phyloP scores from a whole-genome alignment of 2,113 vertebrate genomes.

The Gallinago media region DNA sequence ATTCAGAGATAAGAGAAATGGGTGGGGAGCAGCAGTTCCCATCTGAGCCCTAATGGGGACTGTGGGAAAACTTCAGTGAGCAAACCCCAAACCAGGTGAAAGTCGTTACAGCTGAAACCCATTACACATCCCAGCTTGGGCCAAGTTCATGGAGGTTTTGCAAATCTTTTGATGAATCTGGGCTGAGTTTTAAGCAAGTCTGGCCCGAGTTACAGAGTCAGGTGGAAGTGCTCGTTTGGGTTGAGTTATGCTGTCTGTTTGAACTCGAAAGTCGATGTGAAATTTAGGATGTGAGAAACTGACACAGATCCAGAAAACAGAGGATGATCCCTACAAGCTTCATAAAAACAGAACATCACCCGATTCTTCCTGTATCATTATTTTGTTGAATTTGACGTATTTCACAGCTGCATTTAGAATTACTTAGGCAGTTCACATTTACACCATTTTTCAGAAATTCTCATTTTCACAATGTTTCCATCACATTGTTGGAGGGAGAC shows the following conservation, averaged over 20 bases:
- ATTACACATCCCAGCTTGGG: not conserved
- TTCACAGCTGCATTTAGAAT: not conserved
- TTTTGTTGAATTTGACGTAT: not conserved
- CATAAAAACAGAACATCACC: not conserved
- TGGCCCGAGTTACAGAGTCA: conserved; percentile 5
- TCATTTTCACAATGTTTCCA: not conserved
- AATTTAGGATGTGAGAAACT: conserved; percentile 43
- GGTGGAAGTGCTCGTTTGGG: conserved; percentile 28
- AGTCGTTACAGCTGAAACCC: not conserved
- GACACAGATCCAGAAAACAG: not conserved
- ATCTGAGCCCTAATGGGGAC: conserved; percentile 18
- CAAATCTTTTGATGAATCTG: conserved; percentile 24
- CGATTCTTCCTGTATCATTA: not conserved
- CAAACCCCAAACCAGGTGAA: conserved; percentile 10
- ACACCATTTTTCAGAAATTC: not conserved
- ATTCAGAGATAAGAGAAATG: conserved; percentile 45
- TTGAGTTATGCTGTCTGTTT: not conserved
- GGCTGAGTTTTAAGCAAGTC: not conserved
- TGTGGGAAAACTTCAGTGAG: conserved; percentile 54
- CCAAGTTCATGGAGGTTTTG: not conserved
- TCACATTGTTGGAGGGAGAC: not conserved
- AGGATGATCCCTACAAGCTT: not conserved
- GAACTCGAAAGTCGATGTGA: not conserved
- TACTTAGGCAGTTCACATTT: not conserved
- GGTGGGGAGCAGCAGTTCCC: conserved; percentile 54